Conservation (phyloP, 1,140 invertebrate genomes). For the Eufriesea mexicana region DNA sequence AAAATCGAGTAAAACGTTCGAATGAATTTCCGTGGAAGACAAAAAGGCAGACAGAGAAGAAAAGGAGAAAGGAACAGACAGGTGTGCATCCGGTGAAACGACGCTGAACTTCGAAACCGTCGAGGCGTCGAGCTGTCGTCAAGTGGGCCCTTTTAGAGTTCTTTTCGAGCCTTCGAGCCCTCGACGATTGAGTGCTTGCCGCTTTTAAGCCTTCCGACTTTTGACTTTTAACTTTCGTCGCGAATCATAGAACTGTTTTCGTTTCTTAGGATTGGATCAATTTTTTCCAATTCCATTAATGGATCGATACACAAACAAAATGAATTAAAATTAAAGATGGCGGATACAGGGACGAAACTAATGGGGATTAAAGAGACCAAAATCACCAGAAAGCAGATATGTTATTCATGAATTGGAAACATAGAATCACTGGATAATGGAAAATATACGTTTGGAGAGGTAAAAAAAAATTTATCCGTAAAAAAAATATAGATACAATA, state of each 20-base stretch:
- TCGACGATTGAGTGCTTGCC: background rate
- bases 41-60: background rate
- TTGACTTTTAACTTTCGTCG: background rate
- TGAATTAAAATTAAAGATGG: no score
- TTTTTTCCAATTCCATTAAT: background rate
- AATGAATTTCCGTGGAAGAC: background rate
- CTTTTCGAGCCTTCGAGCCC: background rate
- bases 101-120: slow-evolving; percentile 12
- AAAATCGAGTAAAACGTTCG: slow-evolving; percentile 24
- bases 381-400: no score
- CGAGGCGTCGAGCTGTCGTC: background rate
- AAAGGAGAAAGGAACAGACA: background rate
- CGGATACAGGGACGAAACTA: no score
- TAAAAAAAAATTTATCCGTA: background rate
- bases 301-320: no score
- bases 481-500: no score
- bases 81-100: background rate
- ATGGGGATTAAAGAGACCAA: no score
- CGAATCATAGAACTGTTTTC: background rate
- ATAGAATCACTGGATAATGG: no score
- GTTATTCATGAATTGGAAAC: no score
- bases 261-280: background rate
- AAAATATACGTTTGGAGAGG: no score
- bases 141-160: background rate
- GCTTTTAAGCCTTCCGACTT: slow-evolving; percentile 1